Evolutionary conservation across 2,797 vertebrate species (phyloP).

Genomic region (Phyllotis vaccarum): DNA sequence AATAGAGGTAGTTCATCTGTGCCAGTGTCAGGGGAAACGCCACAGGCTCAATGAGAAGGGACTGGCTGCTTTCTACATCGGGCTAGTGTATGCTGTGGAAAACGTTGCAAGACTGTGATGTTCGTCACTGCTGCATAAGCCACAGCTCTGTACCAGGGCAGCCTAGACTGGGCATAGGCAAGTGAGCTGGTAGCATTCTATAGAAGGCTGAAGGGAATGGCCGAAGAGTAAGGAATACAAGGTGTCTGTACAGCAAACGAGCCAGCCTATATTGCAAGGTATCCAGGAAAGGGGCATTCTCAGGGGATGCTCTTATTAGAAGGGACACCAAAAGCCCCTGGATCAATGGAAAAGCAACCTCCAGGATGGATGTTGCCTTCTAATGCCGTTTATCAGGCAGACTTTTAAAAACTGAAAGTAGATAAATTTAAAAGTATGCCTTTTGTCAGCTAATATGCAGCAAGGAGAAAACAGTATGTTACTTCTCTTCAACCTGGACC

Average conservation of each 20-base stretch:
- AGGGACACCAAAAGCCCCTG: conserved; percentile 60
- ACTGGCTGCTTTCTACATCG: conserved; percentile 33
- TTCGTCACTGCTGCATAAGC: not conserved
- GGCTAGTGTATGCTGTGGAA: not conserved
- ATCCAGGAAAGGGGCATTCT: not conserved
- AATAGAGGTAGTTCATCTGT: conserved; percentile 67
- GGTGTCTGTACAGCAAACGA: conserved; percentile 58
- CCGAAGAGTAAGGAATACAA: conserved; percentile 66
- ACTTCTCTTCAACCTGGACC: conserved; percentile 44
- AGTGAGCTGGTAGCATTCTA: conserved; percentile 8
- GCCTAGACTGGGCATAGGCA: not conserved
- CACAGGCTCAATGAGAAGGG: not conserved
- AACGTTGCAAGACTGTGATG: conserved; percentile 4
- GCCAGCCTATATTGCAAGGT: conserved; percentile 56
- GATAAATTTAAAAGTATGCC: conserved; percentile 47
- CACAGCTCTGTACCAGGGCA: conserved; percentile 45
- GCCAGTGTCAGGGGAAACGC: conserved; percentile 19
- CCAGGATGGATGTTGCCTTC: not conserved
- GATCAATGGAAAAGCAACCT: conserved; percentile 43
- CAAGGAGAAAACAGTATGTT: conserved; percentile 61
- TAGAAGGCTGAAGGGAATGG: conserved; percentile 45
- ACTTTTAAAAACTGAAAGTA: conserved; percentile 69
- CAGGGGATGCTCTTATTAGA: not conserved
- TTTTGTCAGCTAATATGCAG: conserved; percentile 49
- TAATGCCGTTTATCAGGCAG: conserved; percentile 21